Evolutionary conservation across 2,113 vertebrate genomes (phyloP).

Genomic region (Paramisgurnus dabryanus): DNA sequence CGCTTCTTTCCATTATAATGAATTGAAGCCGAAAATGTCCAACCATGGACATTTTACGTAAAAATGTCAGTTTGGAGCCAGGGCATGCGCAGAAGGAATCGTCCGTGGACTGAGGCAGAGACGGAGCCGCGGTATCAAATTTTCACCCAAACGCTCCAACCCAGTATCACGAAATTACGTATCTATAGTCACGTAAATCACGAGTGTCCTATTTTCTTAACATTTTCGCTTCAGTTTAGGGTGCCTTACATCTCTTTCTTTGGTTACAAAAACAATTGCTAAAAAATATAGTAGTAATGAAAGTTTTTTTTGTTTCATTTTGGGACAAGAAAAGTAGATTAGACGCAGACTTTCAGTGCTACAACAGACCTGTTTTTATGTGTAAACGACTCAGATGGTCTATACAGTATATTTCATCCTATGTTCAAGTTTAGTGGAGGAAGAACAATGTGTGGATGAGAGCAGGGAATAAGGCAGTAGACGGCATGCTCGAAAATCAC

Average conservation of each 20-base stretch:
- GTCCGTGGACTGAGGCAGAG: too few relatives aligned
- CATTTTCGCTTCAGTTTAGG: too few relatives aligned
- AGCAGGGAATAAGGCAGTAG: background rate
- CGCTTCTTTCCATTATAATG: too few relatives aligned
- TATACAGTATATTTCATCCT: background rate
- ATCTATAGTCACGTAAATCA: too few relatives aligned
- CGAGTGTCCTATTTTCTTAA: too few relatives aligned
- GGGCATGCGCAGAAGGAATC: too few relatives aligned
- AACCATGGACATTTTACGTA: too few relatives aligned
- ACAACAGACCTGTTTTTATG: background rate
- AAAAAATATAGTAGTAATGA: background rate
- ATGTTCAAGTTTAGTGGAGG: background rate
- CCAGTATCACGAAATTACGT: too few relatives aligned
- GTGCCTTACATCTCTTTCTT: background rate
- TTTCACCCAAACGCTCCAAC: too few relatives aligned
- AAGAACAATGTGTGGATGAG: conserved; percentile 12
- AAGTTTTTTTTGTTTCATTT: background rate
- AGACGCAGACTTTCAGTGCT: background rate
- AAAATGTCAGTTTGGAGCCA: too few relatives aligned
- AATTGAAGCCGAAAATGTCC: too few relatives aligned
- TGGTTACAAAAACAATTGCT: background rate
- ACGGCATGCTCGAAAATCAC: conserved; percentile 11
- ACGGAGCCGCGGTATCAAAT: too few relatives aligned
- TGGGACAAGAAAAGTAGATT: background rate
- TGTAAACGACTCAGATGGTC: background rate